A percentile compares a stretch with the other conserved stretches of the same genome.
phyloP scores from a whole-genome alignment of 92 coral and sea anemone genomes.

The Porites evermanni region DNA sequence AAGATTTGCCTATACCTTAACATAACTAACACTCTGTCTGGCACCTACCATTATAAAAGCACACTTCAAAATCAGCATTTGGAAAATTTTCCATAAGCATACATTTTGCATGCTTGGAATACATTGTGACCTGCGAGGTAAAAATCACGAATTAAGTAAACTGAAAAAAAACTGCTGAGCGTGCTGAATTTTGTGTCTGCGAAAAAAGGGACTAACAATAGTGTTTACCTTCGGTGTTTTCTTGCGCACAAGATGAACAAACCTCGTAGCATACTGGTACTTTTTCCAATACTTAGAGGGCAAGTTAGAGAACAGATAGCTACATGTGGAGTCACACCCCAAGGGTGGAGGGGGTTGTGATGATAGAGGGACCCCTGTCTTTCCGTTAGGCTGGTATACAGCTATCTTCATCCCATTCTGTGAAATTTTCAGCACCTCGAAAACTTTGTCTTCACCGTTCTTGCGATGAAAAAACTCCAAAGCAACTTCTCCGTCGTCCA shows the following conservation, averaged over 20 bases:
- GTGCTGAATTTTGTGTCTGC: not conserved
- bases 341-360: constrained; percentile 71
- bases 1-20: no score
- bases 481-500: constrained; percentile 90
- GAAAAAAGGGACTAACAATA: not conserved
- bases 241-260: constrained; percentile 96
- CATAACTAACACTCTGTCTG: not conserved
- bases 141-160: not conserved
- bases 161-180: not conserved
- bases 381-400: constrained; percentile 85
- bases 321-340: constrained; percentile 53
- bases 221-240: constrained; percentile 87
- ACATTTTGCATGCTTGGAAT: constrained; percentile 94
- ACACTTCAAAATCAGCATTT: constrained; percentile 94
- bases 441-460: constrained; percentile 77
- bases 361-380: constrained; percentile 73
- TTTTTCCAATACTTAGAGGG: constrained; percentile 98
- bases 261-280: constrained; percentile 95
- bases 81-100: constrained; percentile 98
- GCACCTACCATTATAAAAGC: constrained; percentile 93
- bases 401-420: constrained; percentile 95
- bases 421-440: constrained; percentile 91
- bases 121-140: constrained; percentile 79
- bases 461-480: constrained; percentile 87
- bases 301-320: constrained; percentile 91